phyloP scores from a whole-genome alignment of 2,797 vertebrate species.

The Perdix hodgsoniae region DNA sequence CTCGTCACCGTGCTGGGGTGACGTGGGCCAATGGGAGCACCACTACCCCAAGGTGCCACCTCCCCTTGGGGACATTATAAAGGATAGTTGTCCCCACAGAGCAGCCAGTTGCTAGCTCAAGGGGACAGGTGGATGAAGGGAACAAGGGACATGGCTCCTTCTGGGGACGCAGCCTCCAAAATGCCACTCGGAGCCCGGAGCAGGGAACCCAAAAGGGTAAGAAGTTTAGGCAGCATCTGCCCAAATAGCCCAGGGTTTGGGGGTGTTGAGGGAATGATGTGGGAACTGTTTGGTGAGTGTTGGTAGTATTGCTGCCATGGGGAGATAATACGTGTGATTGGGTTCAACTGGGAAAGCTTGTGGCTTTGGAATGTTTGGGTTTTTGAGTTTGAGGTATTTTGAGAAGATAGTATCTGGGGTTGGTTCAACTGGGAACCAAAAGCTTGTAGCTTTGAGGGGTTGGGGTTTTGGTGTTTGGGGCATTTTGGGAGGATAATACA shows the following conservation, averaged over 20 bases:
- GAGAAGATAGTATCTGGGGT: too few relatives aligned
- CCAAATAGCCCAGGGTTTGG: neutral
- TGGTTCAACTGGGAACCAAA: neutral
- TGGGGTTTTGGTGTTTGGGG: too few relatives aligned
- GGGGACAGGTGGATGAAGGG: neutral
- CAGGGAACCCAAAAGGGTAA: neutral
- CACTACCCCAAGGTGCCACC: constrained; percentile 23
- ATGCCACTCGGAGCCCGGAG: neutral
- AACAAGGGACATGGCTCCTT: neutral
- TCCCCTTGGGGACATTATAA: constrained; percentile 31
- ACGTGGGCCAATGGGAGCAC: neutral
- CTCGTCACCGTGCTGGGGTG: neutral
- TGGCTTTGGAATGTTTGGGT: neutral
- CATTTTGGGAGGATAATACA: too few relatives aligned
- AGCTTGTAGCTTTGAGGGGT: rapidly evolving
- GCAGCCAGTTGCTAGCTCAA: neutral
- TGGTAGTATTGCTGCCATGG: neutral
- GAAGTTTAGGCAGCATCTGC: neutral
- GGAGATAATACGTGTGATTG: neutral
- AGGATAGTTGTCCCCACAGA: neutral
- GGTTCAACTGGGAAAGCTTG: neutral
- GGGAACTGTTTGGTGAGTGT: neutral
- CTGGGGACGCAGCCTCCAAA: neutral
- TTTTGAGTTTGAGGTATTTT: neutral
- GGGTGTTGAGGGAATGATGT: rapidly evolving